These are phyloP conservation scores for Drosophila anomalipes DNA, from an alignment of 2,888 invertebrate genomes.

Conservation along the genomic window DNA sequence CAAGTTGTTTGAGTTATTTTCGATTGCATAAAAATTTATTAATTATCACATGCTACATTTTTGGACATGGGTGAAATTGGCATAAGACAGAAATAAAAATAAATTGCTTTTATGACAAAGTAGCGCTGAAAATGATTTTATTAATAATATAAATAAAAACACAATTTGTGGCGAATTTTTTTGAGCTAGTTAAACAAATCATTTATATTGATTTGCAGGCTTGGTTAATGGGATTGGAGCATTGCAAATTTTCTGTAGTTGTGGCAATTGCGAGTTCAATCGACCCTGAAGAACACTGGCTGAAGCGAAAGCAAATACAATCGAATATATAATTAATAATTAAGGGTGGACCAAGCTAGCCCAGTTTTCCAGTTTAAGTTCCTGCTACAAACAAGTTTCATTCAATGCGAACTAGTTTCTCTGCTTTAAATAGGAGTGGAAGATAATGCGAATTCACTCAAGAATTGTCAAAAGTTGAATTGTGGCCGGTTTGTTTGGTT, in stretches of 20 bases:
- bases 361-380: slow-evolving; percentile 40
- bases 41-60: not conserved
- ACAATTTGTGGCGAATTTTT: not conserved
- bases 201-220: not conserved
- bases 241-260: not conserved
- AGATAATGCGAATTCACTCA: slow-evolving; percentile 26
- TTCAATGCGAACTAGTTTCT: slow-evolving; percentile 21
- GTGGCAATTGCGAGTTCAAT: slow-evolving; percentile 18
- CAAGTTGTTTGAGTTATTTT: not conserved
- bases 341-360: slow-evolving; percentile 35
- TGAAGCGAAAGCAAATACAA: slow-evolving; percentile 52
- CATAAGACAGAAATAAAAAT: not conserved
- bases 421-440: not conserved
- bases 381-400: slow-evolving; percentile 43
- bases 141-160: not conserved
- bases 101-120: not conserved
- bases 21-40: not conserved
- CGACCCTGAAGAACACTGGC: slow-evolving; percentile 54
- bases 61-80: not conserved
- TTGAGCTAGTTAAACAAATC: not conserved
- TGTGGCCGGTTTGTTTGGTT: slow-evolving; percentile 51
- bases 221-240: not conserved
- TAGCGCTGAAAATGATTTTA: not conserved
- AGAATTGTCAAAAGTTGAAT: slow-evolving; percentile 47
- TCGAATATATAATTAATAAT: slow-evolving; percentile 5